phyloP scores from a whole-genome alignment of 2,888 invertebrate genomes.

The Ophioninae sp. region DNA sequence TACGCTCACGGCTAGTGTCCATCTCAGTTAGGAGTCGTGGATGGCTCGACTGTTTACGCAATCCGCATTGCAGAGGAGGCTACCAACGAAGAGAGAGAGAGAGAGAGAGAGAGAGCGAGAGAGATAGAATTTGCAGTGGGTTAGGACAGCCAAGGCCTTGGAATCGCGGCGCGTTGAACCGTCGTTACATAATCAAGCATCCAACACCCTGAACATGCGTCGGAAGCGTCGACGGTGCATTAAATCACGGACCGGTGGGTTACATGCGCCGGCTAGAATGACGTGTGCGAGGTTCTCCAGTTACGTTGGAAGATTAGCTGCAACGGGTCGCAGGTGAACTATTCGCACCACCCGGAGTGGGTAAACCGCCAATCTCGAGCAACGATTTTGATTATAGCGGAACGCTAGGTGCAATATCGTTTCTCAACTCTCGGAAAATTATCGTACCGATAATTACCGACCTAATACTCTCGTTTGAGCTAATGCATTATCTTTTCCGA shows the following conservation, averaged over 20 bases:
- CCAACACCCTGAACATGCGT: conserved; percentile 55
- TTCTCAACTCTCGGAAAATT: not conserved
- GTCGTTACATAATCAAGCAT: conserved; percentile 71
- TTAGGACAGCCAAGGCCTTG: conserved; percentile 12
- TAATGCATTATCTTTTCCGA: not conserved
- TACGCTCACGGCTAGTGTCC: conserved; percentile 17
- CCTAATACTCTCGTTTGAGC: not conserved
- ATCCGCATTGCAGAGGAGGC: conserved; percentile 53
- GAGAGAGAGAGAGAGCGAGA: too few relatives aligned
- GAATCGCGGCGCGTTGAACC: conserved; percentile 63
- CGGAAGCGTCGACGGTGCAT: conserved; percentile 59
- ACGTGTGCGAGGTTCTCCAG: conserved; percentile 40
- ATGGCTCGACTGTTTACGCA: conserved; percentile 51
- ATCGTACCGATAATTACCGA: not conserved
- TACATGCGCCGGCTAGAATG: conserved; percentile 48
- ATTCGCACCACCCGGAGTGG: not conserved
- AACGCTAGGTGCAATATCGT: conserved; percentile 11
- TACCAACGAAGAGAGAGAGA: not conserved
- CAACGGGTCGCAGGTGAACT: not conserved
- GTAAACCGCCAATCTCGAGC: conserved; percentile 23
- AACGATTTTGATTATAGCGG: conserved; percentile 57
- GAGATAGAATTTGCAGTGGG: conserved; percentile 27
- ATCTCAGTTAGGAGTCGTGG: conserved; percentile 43
- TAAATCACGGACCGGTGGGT: conserved; percentile 51
- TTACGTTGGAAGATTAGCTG: conserved; percentile 29